Evolutionary conservation across 2,888 invertebrate genomes (phyloP), one percentile per base, ranked within the genome.

Genomic region (Synergus japonicus): DNA sequence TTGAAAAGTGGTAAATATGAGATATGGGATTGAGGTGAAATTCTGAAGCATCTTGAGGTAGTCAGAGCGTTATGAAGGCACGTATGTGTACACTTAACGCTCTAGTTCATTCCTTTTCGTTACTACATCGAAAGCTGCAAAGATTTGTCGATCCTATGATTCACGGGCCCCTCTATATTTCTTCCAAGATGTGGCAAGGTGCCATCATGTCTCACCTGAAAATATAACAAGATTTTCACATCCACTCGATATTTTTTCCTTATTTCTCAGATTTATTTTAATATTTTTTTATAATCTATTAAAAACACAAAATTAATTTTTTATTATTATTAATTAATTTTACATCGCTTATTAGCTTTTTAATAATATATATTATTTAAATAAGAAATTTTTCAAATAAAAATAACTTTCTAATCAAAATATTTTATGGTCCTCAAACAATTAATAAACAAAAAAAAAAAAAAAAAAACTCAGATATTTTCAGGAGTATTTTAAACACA

Each of bases 11-110:
- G 60, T 10, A 29, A 12, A 60, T 22, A 18, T 22, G 22, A 18
- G 12, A 18, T 67, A 10, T 41, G 15, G 43, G n/a, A 18, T 9
- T 10, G 37, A 58, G 22, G 15, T 22, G 22, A 76, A 43, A 60
- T 76, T 76, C 29, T 41, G 22, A 10, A 76, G 37, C 18, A 41
- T 54, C 41, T 54, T 4, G 60, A 60, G 44, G 7, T 63, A 29
- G 76, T 43, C 63, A 64, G 76, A 76, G 63, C 76, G 76, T 76
- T 63, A 76, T 76, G 46, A 76, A 64, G 41, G 73, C 73, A 73
- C 73, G 54, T 73, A 79, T 84, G 80, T 86, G 80, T 86, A 86
- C 81, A 86, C 82, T 86, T 86, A 77, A 85, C 84, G 86, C 86
- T 86, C 78, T 81, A 86, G 77, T 79, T 85, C 81, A 84, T 83